A percentile compares a stretch with the other conserved stretches of the same genome.
phyloP scores from a whole-genome alignment of 2,113 vertebrate species.

The Nipponia nippon region DNA sequence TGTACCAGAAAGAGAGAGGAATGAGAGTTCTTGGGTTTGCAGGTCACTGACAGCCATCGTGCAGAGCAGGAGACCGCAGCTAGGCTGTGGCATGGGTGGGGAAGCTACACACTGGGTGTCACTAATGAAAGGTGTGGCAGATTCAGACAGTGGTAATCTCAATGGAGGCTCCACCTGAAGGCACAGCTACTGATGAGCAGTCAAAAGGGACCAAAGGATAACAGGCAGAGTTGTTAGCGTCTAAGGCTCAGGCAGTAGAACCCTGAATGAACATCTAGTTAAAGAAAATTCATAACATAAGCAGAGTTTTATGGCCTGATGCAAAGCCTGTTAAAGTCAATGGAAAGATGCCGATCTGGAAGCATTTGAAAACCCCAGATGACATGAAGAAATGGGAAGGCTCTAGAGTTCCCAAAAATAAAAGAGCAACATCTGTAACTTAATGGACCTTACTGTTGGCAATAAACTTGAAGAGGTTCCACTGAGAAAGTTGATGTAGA shows the following conservation, averaged over 20 bases:
- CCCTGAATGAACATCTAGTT: background rate
- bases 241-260: background rate
- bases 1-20: background rate
- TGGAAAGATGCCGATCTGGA: background rate
- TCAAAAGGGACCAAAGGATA: background rate
- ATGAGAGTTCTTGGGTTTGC: background rate
- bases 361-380: background rate
- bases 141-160: background rate
- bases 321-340: background rate
- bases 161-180: background rate
- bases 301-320: background rate
- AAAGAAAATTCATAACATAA: background rate
- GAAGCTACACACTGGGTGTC: accelerated
- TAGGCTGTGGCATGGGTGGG: accelerated
- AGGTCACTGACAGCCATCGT: accelerated
- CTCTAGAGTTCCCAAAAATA: background rate
- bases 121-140: background rate
- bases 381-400: background rate
- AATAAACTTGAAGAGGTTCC: background rate
- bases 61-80: background rate
- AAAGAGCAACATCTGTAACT: background rate
- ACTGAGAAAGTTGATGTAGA: background rate
- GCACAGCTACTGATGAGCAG: background rate
- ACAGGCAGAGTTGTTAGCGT: accelerated
- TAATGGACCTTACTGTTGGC: background rate